A percentile compares a stretch with the other conserved stretches of the same genome.
These are phyloP conservation scores for Willowsia nigromaculata DNA, from an alignment of 2,888 invertebrate species.

Conservation along the genomic window DNA sequence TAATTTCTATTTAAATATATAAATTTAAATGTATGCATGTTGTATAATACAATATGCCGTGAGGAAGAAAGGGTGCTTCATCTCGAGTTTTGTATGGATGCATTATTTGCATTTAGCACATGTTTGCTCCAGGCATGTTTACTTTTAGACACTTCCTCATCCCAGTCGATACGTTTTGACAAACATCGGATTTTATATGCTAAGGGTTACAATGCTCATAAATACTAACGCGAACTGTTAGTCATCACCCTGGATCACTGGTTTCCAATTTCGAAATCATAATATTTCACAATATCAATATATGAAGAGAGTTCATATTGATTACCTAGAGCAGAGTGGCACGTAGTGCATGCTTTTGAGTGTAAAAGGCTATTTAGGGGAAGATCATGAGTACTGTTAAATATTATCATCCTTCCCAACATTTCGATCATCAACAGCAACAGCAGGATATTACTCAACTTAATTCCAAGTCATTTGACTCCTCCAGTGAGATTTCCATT, in stretches of 20 bases:
- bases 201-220: too few species aligned
- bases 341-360: too few species aligned
- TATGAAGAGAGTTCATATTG: not conserved
- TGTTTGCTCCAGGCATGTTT: slow-evolving; percentile 43
- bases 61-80: too few species aligned
- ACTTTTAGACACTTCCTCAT: slow-evolving; percentile 44
- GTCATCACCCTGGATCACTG: not conserved
- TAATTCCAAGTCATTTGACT: slow-evolving; percentile 72
- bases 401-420: slow-evolving; percentile 15
- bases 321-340: not conserved
- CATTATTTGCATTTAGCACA: slow-evolving; percentile 37
- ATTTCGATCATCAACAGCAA: not conserved
- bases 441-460: slow-evolving; percentile 59
- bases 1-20: not conserved
- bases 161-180: not conserved
- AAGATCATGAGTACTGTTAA: not conserved
- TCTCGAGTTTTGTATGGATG: not conserved
- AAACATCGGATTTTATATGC: not conserved
- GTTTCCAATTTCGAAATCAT: not conserved
- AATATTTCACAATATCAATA: not conserved
- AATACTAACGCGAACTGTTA: too few species aligned
- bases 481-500: slow-evolving; percentile 42
- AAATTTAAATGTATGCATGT: not conserved
- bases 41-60: too few species aligned
- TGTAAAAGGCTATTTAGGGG: slow-evolving; percentile 16